These are phyloP conservation scores for Lathamus discolor DNA, from an alignment of 2,113 vertebrate species.

Conservation along the genomic window DNA sequence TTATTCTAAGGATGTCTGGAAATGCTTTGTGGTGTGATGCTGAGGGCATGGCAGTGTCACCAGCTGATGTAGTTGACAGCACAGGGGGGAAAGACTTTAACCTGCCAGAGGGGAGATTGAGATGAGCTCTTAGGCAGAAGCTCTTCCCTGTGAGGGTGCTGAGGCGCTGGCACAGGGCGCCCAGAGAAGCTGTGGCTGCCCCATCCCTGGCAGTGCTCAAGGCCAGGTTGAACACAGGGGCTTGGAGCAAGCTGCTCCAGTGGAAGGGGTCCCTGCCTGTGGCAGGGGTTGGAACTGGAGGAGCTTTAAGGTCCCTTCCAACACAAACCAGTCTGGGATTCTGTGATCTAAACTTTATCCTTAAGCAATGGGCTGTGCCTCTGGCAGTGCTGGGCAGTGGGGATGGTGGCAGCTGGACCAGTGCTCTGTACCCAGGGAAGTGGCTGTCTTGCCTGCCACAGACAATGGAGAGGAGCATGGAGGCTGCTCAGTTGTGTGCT, in stretches of 20 bases:
- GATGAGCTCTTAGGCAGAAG: neutral
- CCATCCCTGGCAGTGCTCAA: too few relatives aligned
- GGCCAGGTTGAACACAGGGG: too few relatives aligned
- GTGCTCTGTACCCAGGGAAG: neutral
- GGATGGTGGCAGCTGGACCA: neutral
- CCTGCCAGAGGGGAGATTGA: neutral
- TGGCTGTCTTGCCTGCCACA: neutral
- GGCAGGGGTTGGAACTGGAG: too few relatives aligned
- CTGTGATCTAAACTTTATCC: neutral
- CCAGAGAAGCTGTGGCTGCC: too few relatives aligned
- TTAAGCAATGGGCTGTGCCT: neutral
- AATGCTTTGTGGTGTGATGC: neutral
- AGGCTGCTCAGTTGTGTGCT: neutral
- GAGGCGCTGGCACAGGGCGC: neutral
- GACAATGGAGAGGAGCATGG: neutral
- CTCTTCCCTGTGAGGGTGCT: neutral
- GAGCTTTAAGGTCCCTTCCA: neutral
- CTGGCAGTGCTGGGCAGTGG: neutral
- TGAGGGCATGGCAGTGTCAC: neutral
- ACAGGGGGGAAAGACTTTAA: neutral
- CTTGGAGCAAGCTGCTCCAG: too few relatives aligned
- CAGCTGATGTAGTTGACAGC: neutral
- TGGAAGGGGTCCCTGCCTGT: neutral
- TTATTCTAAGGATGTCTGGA: neutral
- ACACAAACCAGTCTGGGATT: neutral